A percentile compares a stretch with the other conserved stretches of the same genome.
Evolutionary conservation across 2,888 invertebrate genomes (phyloP).

Genomic region (Hydropsyche betteni): DNA sequence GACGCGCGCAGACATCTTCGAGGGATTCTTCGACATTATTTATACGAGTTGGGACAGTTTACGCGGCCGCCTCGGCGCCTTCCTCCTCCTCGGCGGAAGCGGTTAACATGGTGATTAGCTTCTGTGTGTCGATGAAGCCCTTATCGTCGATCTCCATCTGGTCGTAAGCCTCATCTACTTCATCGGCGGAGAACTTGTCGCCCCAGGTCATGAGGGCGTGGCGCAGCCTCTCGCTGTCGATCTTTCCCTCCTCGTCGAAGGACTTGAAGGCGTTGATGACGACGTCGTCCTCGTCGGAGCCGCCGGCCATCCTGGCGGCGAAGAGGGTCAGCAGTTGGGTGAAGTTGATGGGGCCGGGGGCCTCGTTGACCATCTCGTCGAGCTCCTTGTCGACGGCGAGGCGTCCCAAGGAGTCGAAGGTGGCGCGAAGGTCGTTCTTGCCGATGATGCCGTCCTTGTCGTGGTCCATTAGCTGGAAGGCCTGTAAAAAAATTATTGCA

Average conservation of each 20-base stretch:
- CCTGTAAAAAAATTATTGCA: slow-evolving; percentile 63
- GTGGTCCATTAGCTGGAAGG: slow-evolving; percentile 95
- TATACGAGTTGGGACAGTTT: neutral
- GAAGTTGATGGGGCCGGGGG: slow-evolving; percentile 93
- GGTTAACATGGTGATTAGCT: slow-evolving; percentile 88
- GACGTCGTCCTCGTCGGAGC: slow-evolving; percentile 91
- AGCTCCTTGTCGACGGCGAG: slow-evolving; percentile 90
- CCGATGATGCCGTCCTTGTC: slow-evolving; percentile 93
- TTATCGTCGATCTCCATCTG: slow-evolving; percentile 92
- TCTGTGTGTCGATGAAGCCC: slow-evolving; percentile 87
- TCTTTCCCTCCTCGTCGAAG: slow-evolving; percentile 88
- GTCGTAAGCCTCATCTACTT: slow-evolving; percentile 92
- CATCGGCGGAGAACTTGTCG: slow-evolving; percentile 88
- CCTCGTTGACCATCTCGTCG: slow-evolving; percentile 88
- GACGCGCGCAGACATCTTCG: neutral
- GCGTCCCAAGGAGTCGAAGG: slow-evolving; percentile 92
- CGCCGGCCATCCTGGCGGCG: slow-evolving; percentile 91
- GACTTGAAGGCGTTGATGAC: slow-evolving; percentile 92
- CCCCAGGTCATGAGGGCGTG: slow-evolving; percentile 93
- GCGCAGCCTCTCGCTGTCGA: slow-evolving; percentile 89
- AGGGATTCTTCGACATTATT: neutral
- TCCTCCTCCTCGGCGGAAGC: slow-evolving; percentile 86
- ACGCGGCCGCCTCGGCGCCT: slow-evolving; percentile 67
- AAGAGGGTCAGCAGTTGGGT: slow-evolving; percentile 92
- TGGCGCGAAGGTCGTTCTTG: slow-evolving; percentile 90